Evolutionary conservation across 2,797 vertebrate species (phyloP).

Genomic region (Acanthis flammea): DNA sequence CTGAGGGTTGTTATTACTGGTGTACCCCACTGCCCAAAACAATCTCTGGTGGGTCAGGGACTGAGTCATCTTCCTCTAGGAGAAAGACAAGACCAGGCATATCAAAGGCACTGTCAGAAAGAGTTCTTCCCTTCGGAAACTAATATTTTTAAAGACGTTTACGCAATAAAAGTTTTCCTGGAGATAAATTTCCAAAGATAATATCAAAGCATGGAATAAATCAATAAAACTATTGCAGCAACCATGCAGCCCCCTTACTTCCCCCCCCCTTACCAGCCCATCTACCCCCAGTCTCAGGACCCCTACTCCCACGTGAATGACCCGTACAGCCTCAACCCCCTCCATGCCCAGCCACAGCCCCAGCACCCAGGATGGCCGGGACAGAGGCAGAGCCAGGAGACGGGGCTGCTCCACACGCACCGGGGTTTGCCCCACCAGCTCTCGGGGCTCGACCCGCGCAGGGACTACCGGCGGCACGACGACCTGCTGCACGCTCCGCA

Average conservation of each 20-base stretch:
- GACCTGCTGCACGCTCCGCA: conserved; percentile 93
- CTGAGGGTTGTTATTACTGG: not conserved
- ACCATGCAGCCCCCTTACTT: not conserved
- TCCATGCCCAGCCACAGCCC: conserved; percentile 93
- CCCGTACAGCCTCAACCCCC: conserved; percentile 93
- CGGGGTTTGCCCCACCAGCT: conserved; percentile 94
- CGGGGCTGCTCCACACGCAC: conserved; percentile 93
- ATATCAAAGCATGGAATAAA: not conserved
- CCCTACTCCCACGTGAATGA: conserved; percentile 98
- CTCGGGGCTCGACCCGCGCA: conserved; percentile 84
- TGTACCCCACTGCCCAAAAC: not conserved
- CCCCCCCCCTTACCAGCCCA: not conserved
- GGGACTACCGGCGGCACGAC: conserved; percentile 95
- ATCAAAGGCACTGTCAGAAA: not conserved
- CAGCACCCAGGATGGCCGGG: conserved; percentile 97
- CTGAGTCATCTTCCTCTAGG: not conserved
- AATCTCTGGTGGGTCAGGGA: not conserved
- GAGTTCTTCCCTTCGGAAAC: not conserved
- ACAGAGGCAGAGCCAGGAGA: conserved; percentile 94
- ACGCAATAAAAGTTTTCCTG: not conserved
- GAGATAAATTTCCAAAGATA: not conserved
- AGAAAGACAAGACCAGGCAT: not conserved
- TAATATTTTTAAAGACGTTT: not conserved
- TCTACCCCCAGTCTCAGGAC: conserved; percentile 88
- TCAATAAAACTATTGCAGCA: not conserved